Base-by-base conservation (phyloP, 2,113 vertebrate species). In the Stictonetta naevosa region DNA sequence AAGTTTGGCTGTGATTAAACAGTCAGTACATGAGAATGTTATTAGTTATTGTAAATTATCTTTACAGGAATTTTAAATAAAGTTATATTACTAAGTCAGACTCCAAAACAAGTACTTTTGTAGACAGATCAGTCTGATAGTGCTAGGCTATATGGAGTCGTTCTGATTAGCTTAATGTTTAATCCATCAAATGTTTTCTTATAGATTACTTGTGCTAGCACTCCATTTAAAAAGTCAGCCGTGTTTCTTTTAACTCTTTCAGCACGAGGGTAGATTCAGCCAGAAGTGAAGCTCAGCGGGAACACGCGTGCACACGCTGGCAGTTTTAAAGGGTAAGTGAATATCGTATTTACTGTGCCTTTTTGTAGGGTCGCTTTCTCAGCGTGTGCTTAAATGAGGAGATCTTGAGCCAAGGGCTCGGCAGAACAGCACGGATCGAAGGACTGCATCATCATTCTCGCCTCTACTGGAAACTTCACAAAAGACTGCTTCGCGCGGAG, bases 401-500 rank as follows among this genome's bases (percentile, higher is more conserved):
- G 94, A 94, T 99, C 83, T 91, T 99, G 93, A 97, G 96, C 31
- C 98, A 97, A 26, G 99, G 99, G 66, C 98, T 99, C 86, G 99
- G 98, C 74, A 98, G 98, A 95, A 96, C 98, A 6, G 97, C 98
- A 3, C 97, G 96, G 11, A 83, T 99, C 5, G 86, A 97, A 34
- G 98, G 98, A 15, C 95, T 99, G 38, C 95, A 96, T 60, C 96
- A 98, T 12, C 91, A 98, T 58, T 98, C 99, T 76, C 97, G 7
- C 59, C 95, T 98, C 33, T 98, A 98, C 94, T 99, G 98, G 99
- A 98, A 90, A 55, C 97, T 99, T 71, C 98, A 99, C 95, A 99
- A 92, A 86, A 98, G 97, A n/a, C 97, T 99, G 55, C 98, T 99
- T 66, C 98, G 78, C 93, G 99, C 99, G 44, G 99, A 99, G 98